These are phyloP conservation scores for Drosophila burlai DNA, from an alignment of 1,140 invertebrate species.

Conservation along the genomic window DNA sequence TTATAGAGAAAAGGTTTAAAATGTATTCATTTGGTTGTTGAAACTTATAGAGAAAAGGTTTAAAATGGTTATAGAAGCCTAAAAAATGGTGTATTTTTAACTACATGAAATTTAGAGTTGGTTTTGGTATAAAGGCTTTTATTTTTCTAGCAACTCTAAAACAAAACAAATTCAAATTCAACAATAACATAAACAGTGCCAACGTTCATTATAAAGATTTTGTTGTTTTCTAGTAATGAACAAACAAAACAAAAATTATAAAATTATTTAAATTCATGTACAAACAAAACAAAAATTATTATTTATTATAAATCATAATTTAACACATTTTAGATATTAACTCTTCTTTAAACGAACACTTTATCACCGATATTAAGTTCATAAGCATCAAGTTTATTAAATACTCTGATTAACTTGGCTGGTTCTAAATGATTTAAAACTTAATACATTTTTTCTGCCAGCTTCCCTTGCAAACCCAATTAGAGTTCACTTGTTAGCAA, in stretches of 20 bases:
- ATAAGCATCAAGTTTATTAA: too few relatives aligned
- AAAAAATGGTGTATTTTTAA: rapidly evolving
- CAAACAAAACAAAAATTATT: too few relatives aligned
- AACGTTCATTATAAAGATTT: background rate
- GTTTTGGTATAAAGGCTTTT: background rate
- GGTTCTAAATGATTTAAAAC: background rate
- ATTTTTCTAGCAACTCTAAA: too few relatives aligned
- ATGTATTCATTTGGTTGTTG: too few relatives aligned
- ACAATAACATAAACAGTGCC: background rate
- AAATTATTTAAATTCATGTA: background rate
- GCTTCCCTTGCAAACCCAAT: slow-evolving; percentile 12
- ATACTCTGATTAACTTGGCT: background rate
- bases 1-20: background rate
- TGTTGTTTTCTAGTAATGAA: background rate
- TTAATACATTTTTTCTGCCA: background rate
- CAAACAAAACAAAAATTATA: background rate
- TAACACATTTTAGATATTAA: too few relatives aligned
- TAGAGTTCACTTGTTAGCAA: slow-evolving; percentile 23
- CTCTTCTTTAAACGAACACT: background rate
- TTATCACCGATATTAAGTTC: background rate
- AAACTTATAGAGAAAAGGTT: background rate
- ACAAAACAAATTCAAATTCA: background rate
- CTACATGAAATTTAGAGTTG: background rate
- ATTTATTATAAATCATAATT: too few relatives aligned
- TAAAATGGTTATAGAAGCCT: background rate